Percentiles rank a stretch among this genome's conserved stretches.
These are phyloP conservation scores for Zenarchopterus dispar DNA, from an alignment of 2,797 vertebrate species.

Conservation along the genomic window DNA sequence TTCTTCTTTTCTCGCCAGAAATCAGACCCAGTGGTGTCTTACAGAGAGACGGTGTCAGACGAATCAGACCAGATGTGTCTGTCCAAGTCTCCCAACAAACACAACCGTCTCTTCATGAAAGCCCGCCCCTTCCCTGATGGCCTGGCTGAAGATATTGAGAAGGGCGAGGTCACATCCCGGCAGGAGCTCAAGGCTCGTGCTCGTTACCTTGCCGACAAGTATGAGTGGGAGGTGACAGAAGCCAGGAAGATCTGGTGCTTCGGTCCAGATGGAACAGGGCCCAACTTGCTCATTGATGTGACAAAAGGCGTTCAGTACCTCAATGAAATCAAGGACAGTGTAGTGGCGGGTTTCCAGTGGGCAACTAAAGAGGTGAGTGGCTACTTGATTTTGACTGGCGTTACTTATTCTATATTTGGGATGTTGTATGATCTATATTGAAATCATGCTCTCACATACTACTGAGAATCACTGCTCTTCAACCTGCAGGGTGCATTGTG, in stretches of 20 bases:
- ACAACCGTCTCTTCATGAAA: slow-evolving; percentile 96
- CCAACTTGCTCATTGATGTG: slow-evolving; percentile 92
- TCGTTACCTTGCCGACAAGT: slow-evolving; percentile 91
- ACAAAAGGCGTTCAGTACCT: slow-evolving; percentile 98
- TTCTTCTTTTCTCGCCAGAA: slow-evolving; percentile 77
- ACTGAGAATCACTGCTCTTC: background rate
- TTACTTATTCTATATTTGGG: background rate
- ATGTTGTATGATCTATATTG: background rate
- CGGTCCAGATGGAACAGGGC: slow-evolving; percentile 90
- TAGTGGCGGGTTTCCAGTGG: slow-evolving; percentile 98
- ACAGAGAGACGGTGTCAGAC: slow-evolving; percentile 92
- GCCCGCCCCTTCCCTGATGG: slow-evolving; percentile 90
- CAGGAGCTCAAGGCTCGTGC: slow-evolving; percentile 93
- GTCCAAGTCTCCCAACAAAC: slow-evolving; percentile 97
- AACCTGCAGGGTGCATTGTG: slow-evolving; percentile 88
- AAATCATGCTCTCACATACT: background rate
- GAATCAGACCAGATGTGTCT: slow-evolving; percentile 90
- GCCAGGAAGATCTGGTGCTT: slow-evolving; percentile 99
- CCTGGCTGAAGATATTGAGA: slow-evolving; percentile 93
- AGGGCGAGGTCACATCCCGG: slow-evolving; percentile 87
- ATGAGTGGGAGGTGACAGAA: slow-evolving; percentile 93
- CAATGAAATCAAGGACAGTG: slow-evolving; percentile 98
- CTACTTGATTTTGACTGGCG: background rate
- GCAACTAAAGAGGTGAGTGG: slow-evolving; percentile 91
- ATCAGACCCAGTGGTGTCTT: slow-evolving; percentile 96